A percentile compares a stretch with the other conserved stretches of the same genome.
Conservation (phyloP, 2,797 vertebrate species). For the Peromyscus attwateri region DNA sequence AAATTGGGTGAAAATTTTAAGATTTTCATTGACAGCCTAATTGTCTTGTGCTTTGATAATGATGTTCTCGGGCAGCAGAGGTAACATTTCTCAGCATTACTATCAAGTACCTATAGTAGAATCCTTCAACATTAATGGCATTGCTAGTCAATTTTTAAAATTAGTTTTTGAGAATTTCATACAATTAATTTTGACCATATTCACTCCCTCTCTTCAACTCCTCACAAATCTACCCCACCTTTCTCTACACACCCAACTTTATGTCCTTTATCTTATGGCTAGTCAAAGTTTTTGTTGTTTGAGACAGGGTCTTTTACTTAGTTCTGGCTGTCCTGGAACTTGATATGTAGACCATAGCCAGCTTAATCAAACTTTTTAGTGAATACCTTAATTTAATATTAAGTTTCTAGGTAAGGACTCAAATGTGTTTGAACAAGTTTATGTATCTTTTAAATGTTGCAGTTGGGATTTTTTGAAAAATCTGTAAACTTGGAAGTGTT, state of each 20-base stretch:
- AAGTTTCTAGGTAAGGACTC: neutral
- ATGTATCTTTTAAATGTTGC: neutral
- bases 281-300: neutral
- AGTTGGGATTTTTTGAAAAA: conserved; percentile 47
- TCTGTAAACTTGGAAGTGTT: neutral
- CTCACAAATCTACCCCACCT: neutral
- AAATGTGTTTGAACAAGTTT: neutral
- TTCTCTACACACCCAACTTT: neutral
- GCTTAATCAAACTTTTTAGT: neutral
- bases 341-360: neutral
- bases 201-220: neutral
- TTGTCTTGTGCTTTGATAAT: neutral
- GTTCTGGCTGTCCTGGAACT: neutral
- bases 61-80: neutral
- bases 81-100: neutral
- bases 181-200: neutral
- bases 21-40: conserved; percentile 9
- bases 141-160: neutral
- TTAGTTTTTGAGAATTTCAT: neutral
- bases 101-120: neutral
- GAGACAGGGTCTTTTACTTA: neutral
- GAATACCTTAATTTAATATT: neutral
- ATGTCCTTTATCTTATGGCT: neutral
- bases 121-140: neutral
- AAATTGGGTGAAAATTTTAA: conserved; percentile 8